Base-by-base conservation (phyloP, 2,888 invertebrate genomes). In the Oeneis ivallda region DNA sequence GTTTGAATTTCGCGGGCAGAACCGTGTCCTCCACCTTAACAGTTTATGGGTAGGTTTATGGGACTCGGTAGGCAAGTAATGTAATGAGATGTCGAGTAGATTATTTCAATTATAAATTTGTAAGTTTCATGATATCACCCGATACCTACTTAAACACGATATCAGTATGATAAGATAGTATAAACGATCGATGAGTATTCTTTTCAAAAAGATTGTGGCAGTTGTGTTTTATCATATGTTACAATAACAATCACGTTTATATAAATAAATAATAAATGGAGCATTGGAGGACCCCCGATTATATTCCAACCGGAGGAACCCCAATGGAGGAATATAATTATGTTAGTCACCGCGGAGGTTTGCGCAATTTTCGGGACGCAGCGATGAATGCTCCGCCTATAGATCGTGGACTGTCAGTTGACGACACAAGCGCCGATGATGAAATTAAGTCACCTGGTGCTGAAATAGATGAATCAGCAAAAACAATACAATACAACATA, bases 401-500 rank as follows among this genome's bases (percentile, higher is more conserved):
- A 15, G 47, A 52, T 43, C 41, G 53, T 3, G 45, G 54, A 11
- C 13, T 61, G 17, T 56, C 32, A 50, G 47, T 58, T 10, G 58
- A 66, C 43, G 54, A 53, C 34, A 15, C 15, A 49, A 47, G 17
- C 19, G 57, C 37, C 8, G 64, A 65, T 52, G 43, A 57, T 15
- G 41, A 68, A 37, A 50, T 26, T 47, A 50, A 65, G 41, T 64
- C 66, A 26, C 49, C 58, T 10, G 49, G 60, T 19, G 64, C 61
- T 7, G 67, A 71, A 65, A 62, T 41, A 11, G 52, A 41, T 17
- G 52, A 50, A 54, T 26, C 63, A 15, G 39, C 49, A 9, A 49
- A 13, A 64, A 66, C 60, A 45, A 45, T 7, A 2, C 10, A 26
- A 13, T 70, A 66, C 17, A 80, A 79, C n/a, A 69, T 59, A 7